Base-by-base conservation (phyloP, 2,888 invertebrate species). In the Sesamia inferens region DNA sequence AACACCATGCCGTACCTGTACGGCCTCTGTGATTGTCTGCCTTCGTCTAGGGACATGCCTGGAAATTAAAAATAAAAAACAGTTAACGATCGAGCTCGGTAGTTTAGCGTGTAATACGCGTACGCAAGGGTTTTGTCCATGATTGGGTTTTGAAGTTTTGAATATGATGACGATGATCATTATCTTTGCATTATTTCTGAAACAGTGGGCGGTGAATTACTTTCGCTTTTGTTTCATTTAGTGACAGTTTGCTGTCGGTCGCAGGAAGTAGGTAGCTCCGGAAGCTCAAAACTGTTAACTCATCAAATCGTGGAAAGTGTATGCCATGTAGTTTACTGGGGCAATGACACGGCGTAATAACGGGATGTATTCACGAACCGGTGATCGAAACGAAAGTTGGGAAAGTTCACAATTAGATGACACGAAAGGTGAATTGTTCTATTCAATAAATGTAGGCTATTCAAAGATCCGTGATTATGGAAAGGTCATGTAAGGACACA, bases 1-100 rank as follows among this genome's bases (percentile, higher is more conserved):
- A 97, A 92, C 82, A 97, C 97, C 97, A 97, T 97, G 86, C 97
- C 97, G 89, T 97, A 97, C 77, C 97, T 97, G 94, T 97, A 98
- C 74, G 97, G 97, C 87, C 97, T 96, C 93, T 97, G 97, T 67
- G 97, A 97, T 90, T 97, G 97, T 90, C 97, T 95, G 82, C 97
- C 97, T 89, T 97, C 97, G 93, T 97, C 97, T 90, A 97, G 93
- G 85, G 97, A 97, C 97, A 97, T 97, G 92, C 96, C 97, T 97
- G 96, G 39, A 96, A 96, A 47, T 76, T 8, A 24, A 42, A 67
- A 63, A 63, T 14, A 67, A 16, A 13, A 22, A 16, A 24, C 8
- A 54, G 44, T 68, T 76, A 44, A 48, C 8, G 8, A 48, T 39
- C 19, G 7, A 70, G 39, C 6, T 22, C 4, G 19, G 5, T n/a